Conservation (phyloP, 2,888 invertebrate species). For the Cheilosia grossa region DNA sequence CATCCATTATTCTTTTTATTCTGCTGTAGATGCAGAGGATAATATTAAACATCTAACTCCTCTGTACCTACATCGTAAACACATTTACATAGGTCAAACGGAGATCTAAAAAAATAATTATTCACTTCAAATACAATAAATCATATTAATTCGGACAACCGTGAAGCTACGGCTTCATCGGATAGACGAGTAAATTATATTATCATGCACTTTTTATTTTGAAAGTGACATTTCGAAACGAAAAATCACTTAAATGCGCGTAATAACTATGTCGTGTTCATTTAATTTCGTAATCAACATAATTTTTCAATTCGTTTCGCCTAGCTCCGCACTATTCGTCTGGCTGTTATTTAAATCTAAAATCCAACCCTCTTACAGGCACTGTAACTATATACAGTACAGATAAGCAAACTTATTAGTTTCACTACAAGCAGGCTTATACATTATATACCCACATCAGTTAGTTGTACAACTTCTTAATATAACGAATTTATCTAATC, state of each 20-base stretch:
- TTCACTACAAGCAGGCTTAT: not conserved
- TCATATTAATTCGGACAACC: constrained; percentile 44
- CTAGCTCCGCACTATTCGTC: not conserved
- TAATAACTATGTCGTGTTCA: constrained; percentile 12
- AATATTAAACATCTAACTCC: no score
- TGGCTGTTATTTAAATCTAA: not conserved
- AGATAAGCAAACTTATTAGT: constrained; percentile 10
- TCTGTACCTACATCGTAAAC: not conserved
- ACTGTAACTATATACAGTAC: not conserved
- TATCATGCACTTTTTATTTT: constrained; percentile 15
- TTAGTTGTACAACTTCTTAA: constrained; percentile 60
- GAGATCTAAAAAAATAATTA: not conserved
- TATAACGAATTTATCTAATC: constrained; percentile 77
- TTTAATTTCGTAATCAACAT: constrained; percentile 29
- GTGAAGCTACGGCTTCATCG: constrained; percentile 13
- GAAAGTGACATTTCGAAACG: constrained; percentile 6
- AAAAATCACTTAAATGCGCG: constrained; percentile 5
- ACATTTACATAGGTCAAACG: not conserved
- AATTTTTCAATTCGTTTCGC: constrained; percentile 29
- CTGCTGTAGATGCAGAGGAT: no score
- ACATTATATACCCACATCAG: not conserved
- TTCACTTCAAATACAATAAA: constrained; percentile 32
- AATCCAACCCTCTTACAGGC: constrained; percentile 3
- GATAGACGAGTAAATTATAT: not conserved
- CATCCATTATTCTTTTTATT: no score